Conservation (phyloP, 1,140 invertebrate genomes). For the Dreissena polymorpha region DNA sequence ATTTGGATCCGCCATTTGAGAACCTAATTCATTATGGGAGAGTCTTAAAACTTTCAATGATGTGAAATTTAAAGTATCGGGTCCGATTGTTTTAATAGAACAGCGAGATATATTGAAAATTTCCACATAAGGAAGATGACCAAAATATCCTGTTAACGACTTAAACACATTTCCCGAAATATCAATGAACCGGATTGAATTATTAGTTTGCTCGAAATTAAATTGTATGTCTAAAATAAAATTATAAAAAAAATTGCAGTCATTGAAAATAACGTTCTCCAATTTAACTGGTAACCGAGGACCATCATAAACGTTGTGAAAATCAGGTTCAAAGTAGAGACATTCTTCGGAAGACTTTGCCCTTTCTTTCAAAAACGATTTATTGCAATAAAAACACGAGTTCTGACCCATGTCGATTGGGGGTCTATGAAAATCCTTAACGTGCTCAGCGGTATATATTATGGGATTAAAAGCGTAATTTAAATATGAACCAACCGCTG, state of each 20-base stretch:
- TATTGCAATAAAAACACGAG: background rate
- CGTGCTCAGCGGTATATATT: background rate
- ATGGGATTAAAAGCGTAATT: background rate
- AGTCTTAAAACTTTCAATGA: too few relatives aligned
- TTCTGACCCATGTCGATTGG: background rate
- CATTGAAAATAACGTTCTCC: background rate
- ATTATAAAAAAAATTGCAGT: slow-evolving; percentile 1
- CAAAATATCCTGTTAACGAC: slow-evolving; percentile 5
- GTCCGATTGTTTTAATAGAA: too few relatives aligned
- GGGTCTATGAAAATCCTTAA: background rate
- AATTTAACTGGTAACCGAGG: background rate
- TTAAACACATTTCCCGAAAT: background rate
- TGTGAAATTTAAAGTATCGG: too few relatives aligned
- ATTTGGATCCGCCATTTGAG: too few relatives aligned
- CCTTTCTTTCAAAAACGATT: background rate
- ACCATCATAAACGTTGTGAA: background rate
- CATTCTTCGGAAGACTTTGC: background rate
- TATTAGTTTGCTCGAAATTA: background rate
- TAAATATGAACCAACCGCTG: background rate
- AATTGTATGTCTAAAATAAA: background rate
- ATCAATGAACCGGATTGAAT: slow-evolving; percentile 5
- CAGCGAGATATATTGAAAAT: background rate
- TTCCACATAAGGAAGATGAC: slow-evolving; percentile 1
- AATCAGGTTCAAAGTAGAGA: background rate
- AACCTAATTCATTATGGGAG: too few relatives aligned